phyloP scores from a whole-genome alignment of 1,140 invertebrate species.

The Hypothenemus hampei region DNA sequence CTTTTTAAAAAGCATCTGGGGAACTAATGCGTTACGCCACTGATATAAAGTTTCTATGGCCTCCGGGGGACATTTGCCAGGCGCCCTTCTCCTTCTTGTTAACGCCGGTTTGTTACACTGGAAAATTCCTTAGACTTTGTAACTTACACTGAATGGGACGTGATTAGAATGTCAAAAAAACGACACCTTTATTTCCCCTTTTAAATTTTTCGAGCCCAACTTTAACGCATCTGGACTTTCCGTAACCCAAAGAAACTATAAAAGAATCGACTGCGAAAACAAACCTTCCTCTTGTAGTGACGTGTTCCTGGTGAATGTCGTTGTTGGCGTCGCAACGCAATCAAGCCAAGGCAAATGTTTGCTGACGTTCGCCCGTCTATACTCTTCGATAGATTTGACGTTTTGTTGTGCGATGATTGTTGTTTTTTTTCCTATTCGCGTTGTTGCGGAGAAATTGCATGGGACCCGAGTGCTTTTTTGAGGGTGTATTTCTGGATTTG shows the following conservation, averaged over 20 bases:
- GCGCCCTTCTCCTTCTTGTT: conserved; percentile 34
- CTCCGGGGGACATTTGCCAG: conserved; percentile 30
- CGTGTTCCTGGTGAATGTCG: too few relatives aligned
- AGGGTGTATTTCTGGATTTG: not conserved
- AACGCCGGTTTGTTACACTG: conserved; percentile 35
- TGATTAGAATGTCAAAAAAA: conserved; percentile 27
- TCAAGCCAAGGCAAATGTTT: conserved; percentile 37
- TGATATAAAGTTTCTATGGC: conserved; percentile 23
- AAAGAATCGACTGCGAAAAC: too few relatives aligned
- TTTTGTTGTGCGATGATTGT: conserved; percentile 33
- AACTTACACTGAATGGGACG: conserved; percentile 27
- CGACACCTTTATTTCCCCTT: too few relatives aligned
- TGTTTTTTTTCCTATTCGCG: conserved; percentile 34
- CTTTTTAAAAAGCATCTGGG: not conserved
- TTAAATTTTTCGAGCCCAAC: too few relatives aligned
- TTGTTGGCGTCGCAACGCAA: too few relatives aligned
- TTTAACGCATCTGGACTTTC: too few relatives aligned
- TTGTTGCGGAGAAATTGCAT: conserved; percentile 33
- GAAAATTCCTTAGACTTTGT: conserved; percentile 34
- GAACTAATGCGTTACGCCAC: not conserved
- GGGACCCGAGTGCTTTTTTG: conserved; percentile 24
- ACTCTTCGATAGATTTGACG: conserved; percentile 35
- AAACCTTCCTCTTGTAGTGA: too few relatives aligned
- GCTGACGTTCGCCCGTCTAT: conserved; percentile 36
- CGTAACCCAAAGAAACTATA: too few relatives aligned